A percentile compares a stretch with the other conserved stretches of the same genome.
Conservation (phyloP, 2,797 vertebrate genomes). For the Falco concolor region DNA sequence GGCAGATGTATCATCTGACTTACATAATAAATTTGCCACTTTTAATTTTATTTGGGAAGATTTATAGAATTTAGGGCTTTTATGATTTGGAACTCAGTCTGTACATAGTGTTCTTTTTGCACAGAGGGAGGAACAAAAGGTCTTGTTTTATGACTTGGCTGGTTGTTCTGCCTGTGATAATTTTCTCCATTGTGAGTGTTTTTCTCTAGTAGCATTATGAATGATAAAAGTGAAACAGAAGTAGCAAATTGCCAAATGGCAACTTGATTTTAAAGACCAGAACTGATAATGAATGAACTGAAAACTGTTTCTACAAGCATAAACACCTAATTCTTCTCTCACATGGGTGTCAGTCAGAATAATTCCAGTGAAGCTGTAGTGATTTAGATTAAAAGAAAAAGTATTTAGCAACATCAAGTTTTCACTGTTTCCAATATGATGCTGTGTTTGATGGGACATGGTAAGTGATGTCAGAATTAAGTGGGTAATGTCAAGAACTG, state of each 20-base stretch:
- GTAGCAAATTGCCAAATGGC: neutral
- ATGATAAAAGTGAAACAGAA: neutral
- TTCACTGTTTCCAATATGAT: neutral
- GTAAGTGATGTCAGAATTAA: neutral
- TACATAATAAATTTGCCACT: slow-evolving; percentile 24
- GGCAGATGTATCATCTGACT: neutral
- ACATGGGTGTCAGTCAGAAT: neutral
- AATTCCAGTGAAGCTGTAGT: neutral
- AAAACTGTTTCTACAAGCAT: neutral
- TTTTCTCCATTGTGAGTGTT: neutral
- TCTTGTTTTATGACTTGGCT: neutral
- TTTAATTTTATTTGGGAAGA: slow-evolving; percentile 28
- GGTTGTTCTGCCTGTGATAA: neutral
- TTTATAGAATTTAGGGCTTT: slow-evolving; percentile 36
- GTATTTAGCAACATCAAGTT: neutral
- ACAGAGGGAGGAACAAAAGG: slow-evolving; percentile 21
- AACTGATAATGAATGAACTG: neutral
- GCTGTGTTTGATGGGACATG: neutral
- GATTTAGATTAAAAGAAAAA: neutral
- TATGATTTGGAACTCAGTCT: neutral
- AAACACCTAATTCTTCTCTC: neutral
- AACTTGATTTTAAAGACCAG: neutral
- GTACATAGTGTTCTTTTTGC: slow-evolving; percentile 26
- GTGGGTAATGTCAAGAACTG: neutral
- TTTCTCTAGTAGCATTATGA: neutral